A percentile compares a stretch with the other conserved stretches of the same genome.
phyloP scores from a whole-genome alignment of 2,797 vertebrate species.

The Geotrypetes seraphini region DNA sequence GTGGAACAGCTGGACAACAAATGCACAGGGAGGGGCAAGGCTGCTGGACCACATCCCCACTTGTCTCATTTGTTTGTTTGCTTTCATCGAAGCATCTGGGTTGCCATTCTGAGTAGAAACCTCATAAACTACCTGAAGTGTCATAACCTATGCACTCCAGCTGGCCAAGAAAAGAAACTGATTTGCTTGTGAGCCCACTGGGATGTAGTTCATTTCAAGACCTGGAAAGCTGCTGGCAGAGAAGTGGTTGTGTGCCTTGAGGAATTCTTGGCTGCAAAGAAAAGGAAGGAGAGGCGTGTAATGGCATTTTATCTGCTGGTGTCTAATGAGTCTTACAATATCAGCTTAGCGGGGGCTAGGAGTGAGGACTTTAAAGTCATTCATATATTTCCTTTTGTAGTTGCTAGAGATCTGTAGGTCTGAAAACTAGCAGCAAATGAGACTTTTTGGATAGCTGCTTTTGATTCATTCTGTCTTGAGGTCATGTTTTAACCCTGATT shows the following conservation, averaged over 20 bases:
- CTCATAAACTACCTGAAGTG: constrained; percentile 7
- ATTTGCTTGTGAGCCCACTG: constrained; percentile 3
- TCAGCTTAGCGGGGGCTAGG: too few species aligned
- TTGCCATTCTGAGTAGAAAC: background rate
- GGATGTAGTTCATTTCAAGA: constrained; percentile 23
- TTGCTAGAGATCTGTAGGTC: too few species aligned
- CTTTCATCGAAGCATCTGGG: constrained; percentile 20
- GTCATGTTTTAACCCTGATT: too few species aligned
- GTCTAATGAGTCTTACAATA: too few species aligned
- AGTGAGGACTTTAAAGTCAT: too few species aligned
- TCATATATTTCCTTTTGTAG: too few species aligned
- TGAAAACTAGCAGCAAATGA: too few species aligned
- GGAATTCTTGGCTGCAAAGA: background rate
- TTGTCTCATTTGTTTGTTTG: constrained; percentile 17
- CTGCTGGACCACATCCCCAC: constrained; percentile 3
- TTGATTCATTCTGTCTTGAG: too few species aligned
- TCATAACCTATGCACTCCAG: constrained; percentile 7
- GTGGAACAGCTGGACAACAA: constrained; percentile 18
- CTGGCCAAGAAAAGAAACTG: constrained; percentile 3
- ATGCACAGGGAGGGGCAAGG: background rate
- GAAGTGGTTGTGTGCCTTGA: constrained; percentile 3
- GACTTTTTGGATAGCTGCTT: too few species aligned
- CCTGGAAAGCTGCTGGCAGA: constrained; percentile 20
- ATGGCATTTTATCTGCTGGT: background rate
- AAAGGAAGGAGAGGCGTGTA: background rate